phyloP scores from a whole-genome alignment of 2,888 invertebrate genomes.

The Drosophila meridiana region DNA sequence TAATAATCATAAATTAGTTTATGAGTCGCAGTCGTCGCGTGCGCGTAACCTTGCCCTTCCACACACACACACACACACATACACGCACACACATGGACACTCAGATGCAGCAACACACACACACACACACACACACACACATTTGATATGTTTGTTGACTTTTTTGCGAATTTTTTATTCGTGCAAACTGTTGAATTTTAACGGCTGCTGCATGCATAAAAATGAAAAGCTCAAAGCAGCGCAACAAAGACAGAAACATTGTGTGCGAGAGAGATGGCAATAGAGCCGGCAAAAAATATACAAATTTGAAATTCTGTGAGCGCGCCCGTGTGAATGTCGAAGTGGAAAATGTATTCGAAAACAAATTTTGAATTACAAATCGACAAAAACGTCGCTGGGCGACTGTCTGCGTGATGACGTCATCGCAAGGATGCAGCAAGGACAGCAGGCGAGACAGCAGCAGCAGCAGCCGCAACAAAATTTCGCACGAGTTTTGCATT shows the following conservation, averaged over 20 bases:
- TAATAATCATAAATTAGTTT: constrained; percentile 84
- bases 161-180: constrained; percentile 38
- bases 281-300: constrained; percentile 32
- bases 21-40: constrained; percentile 77
- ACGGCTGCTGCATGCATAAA: constrained; percentile 81
- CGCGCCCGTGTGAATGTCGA: constrained; percentile 66
- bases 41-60: constrained; percentile 83
- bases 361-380: constrained; percentile 82
- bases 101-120: constrained; percentile 38
- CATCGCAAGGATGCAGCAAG: constrained; percentile 73
- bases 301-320: constrained; percentile 78
- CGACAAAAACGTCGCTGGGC: constrained; percentile 50
- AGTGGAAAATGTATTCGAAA: constrained; percentile 79
- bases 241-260: constrained; percentile 27
- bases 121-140: constrained; percentile 13
- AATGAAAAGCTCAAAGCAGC: constrained; percentile 50
- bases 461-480: constrained; percentile 59
- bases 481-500: constrained; percentile 83
- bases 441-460: constrained; percentile 44
- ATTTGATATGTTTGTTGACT: constrained; percentile 20
- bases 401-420: constrained; percentile 61
- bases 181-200: constrained; percentile 78
- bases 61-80: constrained; percentile 25
- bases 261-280: constrained; percentile 3
- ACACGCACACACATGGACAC: constrained; percentile 11